These are phyloP conservation scores for Phrynocephalus versicolor DNA, from an alignment of 2,113 vertebrate genomes.

Conservation along the genomic window DNA sequence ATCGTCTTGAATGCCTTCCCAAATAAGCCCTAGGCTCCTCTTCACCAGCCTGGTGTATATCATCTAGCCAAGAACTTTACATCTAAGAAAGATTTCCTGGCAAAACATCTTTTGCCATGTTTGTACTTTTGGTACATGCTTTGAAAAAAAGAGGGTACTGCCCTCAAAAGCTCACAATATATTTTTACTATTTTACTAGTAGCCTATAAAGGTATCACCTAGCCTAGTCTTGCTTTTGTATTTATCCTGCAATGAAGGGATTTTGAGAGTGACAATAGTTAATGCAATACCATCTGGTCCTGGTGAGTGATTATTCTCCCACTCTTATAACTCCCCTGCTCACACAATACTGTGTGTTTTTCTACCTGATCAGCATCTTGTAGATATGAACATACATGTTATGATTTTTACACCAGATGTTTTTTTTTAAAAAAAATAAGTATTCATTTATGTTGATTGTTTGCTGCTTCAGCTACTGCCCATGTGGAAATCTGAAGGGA, in stretches of 20 bases:
- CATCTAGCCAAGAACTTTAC: neutral
- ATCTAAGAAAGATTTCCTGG: too few relatives aligned
- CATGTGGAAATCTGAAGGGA: neutral
- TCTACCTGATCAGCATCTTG: neutral
- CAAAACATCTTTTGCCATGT: too few relatives aligned
- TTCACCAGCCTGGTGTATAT: neutral
- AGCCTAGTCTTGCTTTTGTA: too few relatives aligned
- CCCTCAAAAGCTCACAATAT: too few relatives aligned
- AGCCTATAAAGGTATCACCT: too few relatives aligned
- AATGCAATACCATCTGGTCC: neutral
- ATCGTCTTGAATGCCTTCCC: neutral
- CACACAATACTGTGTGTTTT: neutral
- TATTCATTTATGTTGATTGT: neutral
- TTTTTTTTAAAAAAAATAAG: too few relatives aligned
- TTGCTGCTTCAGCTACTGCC: neutral
- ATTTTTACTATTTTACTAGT: too few relatives aligned
- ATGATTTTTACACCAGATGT: neutral
- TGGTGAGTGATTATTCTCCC: neutral
- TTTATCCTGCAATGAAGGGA: neutral
- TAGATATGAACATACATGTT: neutral
- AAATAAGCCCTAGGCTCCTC: neutral
- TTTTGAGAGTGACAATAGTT: neutral
- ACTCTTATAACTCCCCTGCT: neutral
- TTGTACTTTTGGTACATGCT: too few relatives aligned
- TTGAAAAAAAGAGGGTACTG: too few relatives aligned